These are phyloP conservation scores for Neopelma chrysocephalum DNA, from an alignment of 2,797 vertebrate genomes.

Conservation along the genomic window DNA sequence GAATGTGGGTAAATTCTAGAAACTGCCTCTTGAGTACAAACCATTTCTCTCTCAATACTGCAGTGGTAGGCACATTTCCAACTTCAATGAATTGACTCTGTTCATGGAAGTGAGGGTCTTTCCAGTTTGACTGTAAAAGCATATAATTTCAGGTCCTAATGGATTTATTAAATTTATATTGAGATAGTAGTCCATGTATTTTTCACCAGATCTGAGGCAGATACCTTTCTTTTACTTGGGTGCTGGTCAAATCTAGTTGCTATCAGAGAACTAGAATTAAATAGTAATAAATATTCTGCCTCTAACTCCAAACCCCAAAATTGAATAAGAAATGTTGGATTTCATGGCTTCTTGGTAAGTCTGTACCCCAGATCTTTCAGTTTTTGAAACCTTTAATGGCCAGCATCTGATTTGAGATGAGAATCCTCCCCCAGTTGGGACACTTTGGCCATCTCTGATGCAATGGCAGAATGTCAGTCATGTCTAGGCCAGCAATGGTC, in stretches of 20 bases:
- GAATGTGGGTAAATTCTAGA: constrained; percentile 17
- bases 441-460: neutral
- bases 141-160: neutral
- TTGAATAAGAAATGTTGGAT: neutral
- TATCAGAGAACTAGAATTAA: neutral
- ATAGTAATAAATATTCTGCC: neutral
- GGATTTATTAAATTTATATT: neutral
- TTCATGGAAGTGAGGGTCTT: neutral
- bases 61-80: neutral
- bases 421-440: neutral
- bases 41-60: neutral
- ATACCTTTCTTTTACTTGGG: neutral
- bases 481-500: neutral
- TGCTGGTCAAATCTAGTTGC: neutral
- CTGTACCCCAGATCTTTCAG: neutral
- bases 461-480: neutral
- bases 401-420: neutral
- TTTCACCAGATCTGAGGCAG: neutral
- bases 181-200: neutral
- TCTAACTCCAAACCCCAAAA: neutral
- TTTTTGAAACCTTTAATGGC: neutral
- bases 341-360: neutral
- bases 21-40: neutral
- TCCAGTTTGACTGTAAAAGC: neutral
- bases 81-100: neutral